Evolutionary conservation across 2,888 invertebrate genomes (phyloP), one percentile per base, ranked within the genome.

Genomic region (Agonopterix subpropinquella): DNA sequence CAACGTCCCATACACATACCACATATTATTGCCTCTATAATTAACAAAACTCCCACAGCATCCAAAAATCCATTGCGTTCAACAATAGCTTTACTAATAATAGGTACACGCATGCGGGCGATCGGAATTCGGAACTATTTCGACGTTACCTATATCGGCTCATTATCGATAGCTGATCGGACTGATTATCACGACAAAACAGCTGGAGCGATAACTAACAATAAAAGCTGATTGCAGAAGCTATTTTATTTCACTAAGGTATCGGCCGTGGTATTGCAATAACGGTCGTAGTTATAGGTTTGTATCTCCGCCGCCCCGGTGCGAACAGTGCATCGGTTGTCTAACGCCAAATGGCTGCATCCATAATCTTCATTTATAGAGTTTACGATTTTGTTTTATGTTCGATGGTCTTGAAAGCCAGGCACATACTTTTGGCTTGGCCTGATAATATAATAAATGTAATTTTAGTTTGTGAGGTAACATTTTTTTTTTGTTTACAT

Each of bases 91-190:
- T 41, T 56, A 57, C 54, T 61, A 61, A 65, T 70, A 66, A 64
- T 66, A 68, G 64, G 60, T 58, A 50, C 51, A 50, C 51, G 54
- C 50, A 74, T 75, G 70, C 76, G 74, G 74, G 76, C 58, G 47
- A 56, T 64, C 59, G 62, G 57, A 48, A 57, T 52, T 28, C 28
- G 5, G 28, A 28, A 28, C 28, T 28, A 28, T 28, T 7, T 5
- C 28, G 28, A 28, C 28, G 28, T 28, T 57, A 53, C 36, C 51
- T 44, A 53, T 60, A 65, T 64, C 65, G 65, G 58, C 54, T 59
- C 62, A 59, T 39, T 39, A 39, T 39, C 39, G 39, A 39, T n/a
- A 9, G n/a, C 64, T 66, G 18, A 73, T 70, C 67, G 66, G 36
- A 36, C 42, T 41, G 49, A 47, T 49, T 49, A 54, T 56, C 28